Conservation (phyloP, 2,888 invertebrate species). For the Melikaiella ostensackeni region DNA sequence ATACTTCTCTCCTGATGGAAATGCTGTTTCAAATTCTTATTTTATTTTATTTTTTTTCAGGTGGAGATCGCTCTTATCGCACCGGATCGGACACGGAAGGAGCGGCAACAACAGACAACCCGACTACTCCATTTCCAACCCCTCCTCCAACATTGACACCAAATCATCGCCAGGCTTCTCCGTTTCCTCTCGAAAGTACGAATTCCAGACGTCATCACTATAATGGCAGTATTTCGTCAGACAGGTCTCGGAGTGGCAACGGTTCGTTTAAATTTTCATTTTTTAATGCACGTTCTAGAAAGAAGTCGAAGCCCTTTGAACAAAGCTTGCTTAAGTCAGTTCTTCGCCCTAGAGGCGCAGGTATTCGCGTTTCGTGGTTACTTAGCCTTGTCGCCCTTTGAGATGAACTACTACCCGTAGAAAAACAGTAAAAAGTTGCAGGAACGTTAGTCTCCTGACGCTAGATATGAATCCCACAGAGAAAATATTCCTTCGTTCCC, state of each 20-base stretch:
- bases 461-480: background rate
- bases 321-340: conserved; percentile 26
- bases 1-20: background rate
- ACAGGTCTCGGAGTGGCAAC: conserved; percentile 69
- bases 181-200: conserved; percentile 85
- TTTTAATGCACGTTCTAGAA: conserved; percentile 19
- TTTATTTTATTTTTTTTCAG: conserved; percentile 73
- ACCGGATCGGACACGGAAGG: conserved; percentile 85
- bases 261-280: conserved; percentile 53
- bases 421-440: conserved; percentile 6
- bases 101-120: conserved; percentile 79
- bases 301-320: conserved; percentile 22
- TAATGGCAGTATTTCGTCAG: conserved; percentile 69
- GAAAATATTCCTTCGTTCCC: background rate
- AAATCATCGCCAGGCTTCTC: conserved; percentile 83
- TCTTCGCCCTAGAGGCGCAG: conserved; percentile 25
- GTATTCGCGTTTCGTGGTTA: conserved; percentile 22
- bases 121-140: conserved; percentile 79
- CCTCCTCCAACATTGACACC: conserved; percentile 81
- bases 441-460: background rate
- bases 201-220: conserved; percentile 81
- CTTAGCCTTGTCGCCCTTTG: conserved; percentile 29
- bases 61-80: conserved; percentile 84
- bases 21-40: background rate
- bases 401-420: conserved; percentile 20